A percentile compares a stretch with the other conserved stretches of the same genome.
Evolutionary conservation across 2,888 invertebrate species (phyloP).

Genomic region (Steinernema scapterisci): DNA sequence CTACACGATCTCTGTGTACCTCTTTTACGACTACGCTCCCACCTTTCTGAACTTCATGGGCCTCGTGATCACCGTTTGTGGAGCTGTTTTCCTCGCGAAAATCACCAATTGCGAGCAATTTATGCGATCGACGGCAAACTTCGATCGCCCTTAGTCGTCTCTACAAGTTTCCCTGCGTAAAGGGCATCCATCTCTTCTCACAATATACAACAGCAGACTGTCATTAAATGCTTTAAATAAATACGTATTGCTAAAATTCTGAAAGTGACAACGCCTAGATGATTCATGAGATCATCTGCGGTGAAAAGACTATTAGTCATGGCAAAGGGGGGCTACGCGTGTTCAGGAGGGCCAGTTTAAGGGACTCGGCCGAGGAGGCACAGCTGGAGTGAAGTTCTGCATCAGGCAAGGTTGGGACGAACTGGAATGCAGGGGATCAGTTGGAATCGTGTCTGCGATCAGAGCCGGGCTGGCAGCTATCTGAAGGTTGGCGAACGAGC

Average conservation of each 20-base stretch:
- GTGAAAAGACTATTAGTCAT: no score
- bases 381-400: conserved; percentile 19
- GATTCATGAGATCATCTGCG: conserved; percentile 2
- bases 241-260: conserved; percentile 7
- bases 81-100: conserved; percentile 31
- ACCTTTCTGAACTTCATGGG: conserved; percentile 52
- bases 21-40: conserved; percentile 62
- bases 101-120: not conserved
- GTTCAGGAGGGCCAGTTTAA: conserved; percentile 16
- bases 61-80: conserved; percentile 38
- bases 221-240: not conserved
- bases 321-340: no score
- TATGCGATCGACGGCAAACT: not conserved
- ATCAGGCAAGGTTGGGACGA: conserved; percentile 14
- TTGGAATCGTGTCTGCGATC: not conserved
- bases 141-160: not conserved
- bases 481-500: conserved; percentile 22
- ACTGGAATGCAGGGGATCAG: conserved; percentile 22
- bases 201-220: conserved; percentile 11
- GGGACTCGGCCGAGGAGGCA: conserved; percentile 29
- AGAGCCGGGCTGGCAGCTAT: not conserved
- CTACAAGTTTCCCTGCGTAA: no score
- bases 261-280: conserved; percentile 8
- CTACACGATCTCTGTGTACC: conserved; percentile 56
- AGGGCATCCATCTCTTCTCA: not conserved